These are phyloP conservation scores for Tenrec ecaudatus DNA, from an alignment of 2,113 vertebrate species.

Conservation along the genomic window DNA sequence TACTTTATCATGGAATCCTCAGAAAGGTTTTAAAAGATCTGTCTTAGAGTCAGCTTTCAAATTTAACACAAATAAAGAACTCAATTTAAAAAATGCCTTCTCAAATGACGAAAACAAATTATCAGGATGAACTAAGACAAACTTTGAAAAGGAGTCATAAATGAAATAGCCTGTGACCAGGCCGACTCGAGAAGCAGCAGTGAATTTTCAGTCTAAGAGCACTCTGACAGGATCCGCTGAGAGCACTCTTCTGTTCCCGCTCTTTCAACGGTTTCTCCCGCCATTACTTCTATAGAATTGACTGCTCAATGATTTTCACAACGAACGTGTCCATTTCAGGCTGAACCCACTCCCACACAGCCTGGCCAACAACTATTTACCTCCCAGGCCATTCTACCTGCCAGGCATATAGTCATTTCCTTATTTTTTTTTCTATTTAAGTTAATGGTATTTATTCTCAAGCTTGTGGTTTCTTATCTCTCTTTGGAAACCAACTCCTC, in stretches of 20 bases:
- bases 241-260: too few relatives aligned
- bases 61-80: too few relatives aligned
- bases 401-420: neutral
- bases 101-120: neutral
- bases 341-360: neutral
- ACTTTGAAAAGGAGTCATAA: neutral
- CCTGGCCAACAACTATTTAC: neutral
- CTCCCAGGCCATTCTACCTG: neutral
- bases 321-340: neutral
- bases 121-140: neutral
- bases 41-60: neutral
- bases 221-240: too few relatives aligned
- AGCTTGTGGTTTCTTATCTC: neutral
- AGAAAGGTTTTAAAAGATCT: neutral
- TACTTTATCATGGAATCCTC: neutral
- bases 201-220: neutral
- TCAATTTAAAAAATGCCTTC: neutral
- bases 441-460: neutral
- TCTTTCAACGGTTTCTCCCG: too few relatives aligned
- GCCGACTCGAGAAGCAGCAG: neutral
- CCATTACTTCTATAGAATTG: neutral
- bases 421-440: neutral
- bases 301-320: neutral
- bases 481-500: neutral
- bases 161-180: neutral